A percentile compares a stretch with the other conserved stretches of the same genome.
Conservation (phyloP, 2,888 invertebrate species). For the Orchesellides sinensis region DNA sequence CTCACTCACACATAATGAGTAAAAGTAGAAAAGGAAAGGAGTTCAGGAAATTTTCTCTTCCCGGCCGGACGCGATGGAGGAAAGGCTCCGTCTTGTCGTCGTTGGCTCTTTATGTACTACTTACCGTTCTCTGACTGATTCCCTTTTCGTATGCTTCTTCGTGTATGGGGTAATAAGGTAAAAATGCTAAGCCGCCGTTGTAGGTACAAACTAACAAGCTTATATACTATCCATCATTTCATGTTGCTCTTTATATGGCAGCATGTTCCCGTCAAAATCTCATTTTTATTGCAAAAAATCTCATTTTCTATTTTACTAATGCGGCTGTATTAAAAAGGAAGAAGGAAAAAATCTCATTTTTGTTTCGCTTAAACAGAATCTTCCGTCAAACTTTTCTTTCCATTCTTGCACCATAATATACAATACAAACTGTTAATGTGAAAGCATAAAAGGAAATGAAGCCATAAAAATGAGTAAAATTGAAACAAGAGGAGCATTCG, state of each 20-base stretch:
- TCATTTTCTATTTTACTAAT: slow-evolving; percentile 29
- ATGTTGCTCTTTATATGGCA: slow-evolving; percentile 8
- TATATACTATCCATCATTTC: not conserved
- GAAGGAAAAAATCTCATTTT: not conserved
- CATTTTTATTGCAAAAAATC: slow-evolving; percentile 42
- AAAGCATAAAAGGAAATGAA: slow-evolving; percentile 47
- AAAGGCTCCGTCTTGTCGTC: slow-evolving; percentile 70
- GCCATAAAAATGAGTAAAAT: slow-evolving; percentile 37
- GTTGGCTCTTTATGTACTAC: slow-evolving; percentile 22
- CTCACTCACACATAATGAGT: slow-evolving; percentile 74
- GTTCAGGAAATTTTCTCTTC: slow-evolving; percentile 75
- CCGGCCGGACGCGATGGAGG: slow-evolving; percentile 74
- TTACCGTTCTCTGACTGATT: slow-evolving; percentile 5
- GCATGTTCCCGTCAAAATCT: slow-evolving; percentile 39
- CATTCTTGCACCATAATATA: slow-evolving; percentile 7
- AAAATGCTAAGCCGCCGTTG: too few relatives aligned
- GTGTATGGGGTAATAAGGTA: not conserved
- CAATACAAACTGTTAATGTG: slow-evolving; percentile 34
- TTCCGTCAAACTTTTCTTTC: slow-evolving; percentile 9
- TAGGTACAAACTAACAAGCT: not conserved
- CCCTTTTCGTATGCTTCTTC: too few relatives aligned
- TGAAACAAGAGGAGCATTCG: slow-evolving; percentile 16
- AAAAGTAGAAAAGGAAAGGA: slow-evolving; percentile 73
- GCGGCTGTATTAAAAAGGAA: not conserved
- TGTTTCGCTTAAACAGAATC: not conserved